These are phyloP conservation scores for Mythimna vitellina DNA, from an alignment of 2,888 invertebrate genomes.

Conservation along the genomic window DNA sequence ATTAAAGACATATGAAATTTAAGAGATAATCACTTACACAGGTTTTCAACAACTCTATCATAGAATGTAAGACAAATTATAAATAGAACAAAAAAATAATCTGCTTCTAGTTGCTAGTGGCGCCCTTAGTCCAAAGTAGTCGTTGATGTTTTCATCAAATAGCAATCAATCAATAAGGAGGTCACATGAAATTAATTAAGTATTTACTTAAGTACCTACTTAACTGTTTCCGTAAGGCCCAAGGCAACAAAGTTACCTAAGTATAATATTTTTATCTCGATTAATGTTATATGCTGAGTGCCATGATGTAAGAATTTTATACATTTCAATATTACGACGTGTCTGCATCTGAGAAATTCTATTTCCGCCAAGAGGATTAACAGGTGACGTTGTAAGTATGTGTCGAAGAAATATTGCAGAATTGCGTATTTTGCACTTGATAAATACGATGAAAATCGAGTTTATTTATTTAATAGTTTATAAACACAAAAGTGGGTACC, in stretches of 20 bases:
- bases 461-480: too few species aligned
- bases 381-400: slow-evolving; percentile 32
- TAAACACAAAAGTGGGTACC: too few species aligned
- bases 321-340: slow-evolving; percentile 38
- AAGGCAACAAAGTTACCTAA: not conserved
- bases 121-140: not conserved
- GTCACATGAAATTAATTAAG: not conserved
- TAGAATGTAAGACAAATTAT: not conserved
- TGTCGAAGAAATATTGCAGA: slow-evolving; percentile 23
- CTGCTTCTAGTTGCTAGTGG: too few species aligned
- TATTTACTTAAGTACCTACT: not conserved
- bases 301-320: slow-evolving; percentile 12
- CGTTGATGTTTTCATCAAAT: not conserved
- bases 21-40: not conserved
- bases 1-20: not conserved
- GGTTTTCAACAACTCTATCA: not conserved
- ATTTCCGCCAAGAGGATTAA: slow-evolving; percentile 57
- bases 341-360: slow-evolving; percentile 50
- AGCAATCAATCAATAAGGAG: not conserved
- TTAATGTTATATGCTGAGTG: not conserved
- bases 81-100: not conserved
- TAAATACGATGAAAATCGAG: not conserved
- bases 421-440: slow-evolving; percentile 30
- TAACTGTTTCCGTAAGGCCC: not conserved
- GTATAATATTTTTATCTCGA: not conserved